These are phyloP conservation scores for Podarcis muralis DNA, from an alignment of 2,113 vertebrate genomes.

Conservation along the genomic window DNA sequence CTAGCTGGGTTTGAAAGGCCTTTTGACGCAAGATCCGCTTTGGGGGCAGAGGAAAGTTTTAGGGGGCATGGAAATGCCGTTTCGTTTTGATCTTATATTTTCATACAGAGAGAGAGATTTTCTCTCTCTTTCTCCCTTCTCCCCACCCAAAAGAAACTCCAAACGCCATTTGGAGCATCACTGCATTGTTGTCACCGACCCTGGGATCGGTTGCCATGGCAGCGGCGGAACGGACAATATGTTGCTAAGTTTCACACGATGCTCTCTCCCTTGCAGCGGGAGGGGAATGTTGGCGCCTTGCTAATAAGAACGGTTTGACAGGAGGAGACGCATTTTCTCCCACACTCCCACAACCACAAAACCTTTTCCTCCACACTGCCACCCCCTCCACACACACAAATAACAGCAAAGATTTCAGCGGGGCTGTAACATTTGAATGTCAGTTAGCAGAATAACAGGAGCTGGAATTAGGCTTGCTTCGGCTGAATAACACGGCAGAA, in stretches of 20 bases:
- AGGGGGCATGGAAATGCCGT: no score
- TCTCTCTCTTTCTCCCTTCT: not conserved
- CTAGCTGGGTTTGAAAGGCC: not conserved
- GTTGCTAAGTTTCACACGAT: not conserved
- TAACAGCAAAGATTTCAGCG: not conserved
- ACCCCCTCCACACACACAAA: not conserved
- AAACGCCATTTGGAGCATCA: constrained; percentile 40
- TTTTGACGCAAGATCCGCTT: not conserved
- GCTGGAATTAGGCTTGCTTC: not conserved
- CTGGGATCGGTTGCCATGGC: constrained; percentile 59
- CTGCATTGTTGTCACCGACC: constrained; percentile 9
- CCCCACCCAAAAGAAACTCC: no score
- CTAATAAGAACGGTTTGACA: not conserved
- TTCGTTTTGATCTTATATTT: accelerated
- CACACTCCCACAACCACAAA: not conserved
- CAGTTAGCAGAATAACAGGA: not conserved
- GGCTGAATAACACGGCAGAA: no score
- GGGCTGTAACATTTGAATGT: not conserved
- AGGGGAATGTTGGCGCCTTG: not conserved
- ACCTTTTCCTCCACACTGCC: no score
- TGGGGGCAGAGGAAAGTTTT: not conserved
- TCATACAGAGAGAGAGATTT: no score
- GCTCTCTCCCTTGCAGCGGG: accelerated
- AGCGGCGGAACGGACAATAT: not conserved
- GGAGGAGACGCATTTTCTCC: no score